Evolutionary conservation across 2,888 invertebrate genomes (phyloP).

Genomic region (Pollenia angustigena): DNA sequence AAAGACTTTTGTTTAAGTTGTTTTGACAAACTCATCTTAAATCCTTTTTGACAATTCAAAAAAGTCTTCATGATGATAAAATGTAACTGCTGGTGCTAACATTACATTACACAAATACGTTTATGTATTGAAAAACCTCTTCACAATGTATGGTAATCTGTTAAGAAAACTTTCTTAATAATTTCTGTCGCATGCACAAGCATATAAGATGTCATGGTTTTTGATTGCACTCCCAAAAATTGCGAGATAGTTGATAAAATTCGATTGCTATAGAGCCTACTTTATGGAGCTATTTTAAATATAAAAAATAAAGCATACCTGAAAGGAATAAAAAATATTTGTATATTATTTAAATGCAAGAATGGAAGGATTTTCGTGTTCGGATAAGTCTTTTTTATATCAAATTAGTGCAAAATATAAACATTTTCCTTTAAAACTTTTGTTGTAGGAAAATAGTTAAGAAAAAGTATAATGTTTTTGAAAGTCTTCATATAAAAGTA

Average conservation of each 20-base stretch:
- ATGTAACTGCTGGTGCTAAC: conserved; percentile 58
- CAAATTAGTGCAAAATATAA: too few species aligned
- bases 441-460: too few species aligned
- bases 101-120: conserved; percentile 50
- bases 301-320: too few species aligned
- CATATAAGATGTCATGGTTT: conserved; percentile 19
- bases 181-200: conserved; percentile 63
- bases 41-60: conserved; percentile 67
- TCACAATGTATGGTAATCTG: conserved; percentile 59
- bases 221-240: neutral
- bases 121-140: neutral
- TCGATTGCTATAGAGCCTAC: neutral
- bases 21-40: conserved; percentile 53
- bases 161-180: conserved; percentile 72
- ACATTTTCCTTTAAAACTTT: too few species aligned
- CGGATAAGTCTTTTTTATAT: too few species aligned
- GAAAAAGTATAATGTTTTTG: too few species aligned
- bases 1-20: conserved; percentile 24
- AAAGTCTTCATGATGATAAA: conserved; percentile 44
- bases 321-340: neutral
- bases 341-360: too few species aligned
- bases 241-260: neutral
- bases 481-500: too few species aligned
- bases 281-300: neutral
- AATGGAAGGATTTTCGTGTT: too few species aligned